Percentiles rank a stretch among this genome's conserved stretches.
Evolutionary conservation across 2,888 invertebrate genomes (phyloP).

Genomic region (Imbricaverruca yamaguchii): DNA sequence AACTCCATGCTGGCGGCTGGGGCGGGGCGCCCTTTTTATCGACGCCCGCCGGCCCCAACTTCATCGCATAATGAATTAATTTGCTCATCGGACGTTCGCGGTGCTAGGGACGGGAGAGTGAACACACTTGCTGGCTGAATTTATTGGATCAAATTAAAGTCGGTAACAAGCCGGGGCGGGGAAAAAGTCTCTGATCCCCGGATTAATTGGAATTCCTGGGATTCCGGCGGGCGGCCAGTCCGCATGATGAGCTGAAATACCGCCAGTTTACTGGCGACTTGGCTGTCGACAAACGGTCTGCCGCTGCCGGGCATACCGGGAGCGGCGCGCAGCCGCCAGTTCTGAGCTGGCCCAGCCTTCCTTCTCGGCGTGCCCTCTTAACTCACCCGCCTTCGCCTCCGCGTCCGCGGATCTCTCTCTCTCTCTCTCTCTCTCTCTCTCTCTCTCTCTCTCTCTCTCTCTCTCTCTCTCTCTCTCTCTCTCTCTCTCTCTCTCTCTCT

Average conservation of each 20-base stretch:
- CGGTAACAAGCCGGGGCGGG: slow-evolving; percentile 11
- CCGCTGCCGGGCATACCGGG: neutral
- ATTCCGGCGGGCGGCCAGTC: slow-evolving; percentile 21
- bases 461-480: too few species aligned
- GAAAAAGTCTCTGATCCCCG: slow-evolving; percentile 20
- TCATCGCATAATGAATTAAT: slow-evolving; percentile 19
- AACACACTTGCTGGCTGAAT: slow-evolving; percentile 17
- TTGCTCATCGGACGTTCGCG: neutral
- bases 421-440: too few species aligned
- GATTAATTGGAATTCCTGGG: slow-evolving; percentile 16
- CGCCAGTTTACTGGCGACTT: slow-evolving; percentile 5
- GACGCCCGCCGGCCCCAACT: slow-evolving; percentile 7
- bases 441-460: too few species aligned
- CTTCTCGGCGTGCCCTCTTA: too few species aligned
- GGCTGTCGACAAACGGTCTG: neutral
- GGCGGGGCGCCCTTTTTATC: neutral
- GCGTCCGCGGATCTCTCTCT: too few species aligned
- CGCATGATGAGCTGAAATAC: slow-evolving; percentile 21
- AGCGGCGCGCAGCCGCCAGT: neutral
- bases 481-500: too few species aligned
- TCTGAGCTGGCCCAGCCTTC: neutral
- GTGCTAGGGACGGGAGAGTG: neutral
- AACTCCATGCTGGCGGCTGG: neutral
- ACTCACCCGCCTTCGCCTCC: too few species aligned
- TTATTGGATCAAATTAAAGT: slow-evolving; percentile 21